Base-by-base conservation (phyloP, 1,140 invertebrate species). In the Camponotus vicinus region DNA sequence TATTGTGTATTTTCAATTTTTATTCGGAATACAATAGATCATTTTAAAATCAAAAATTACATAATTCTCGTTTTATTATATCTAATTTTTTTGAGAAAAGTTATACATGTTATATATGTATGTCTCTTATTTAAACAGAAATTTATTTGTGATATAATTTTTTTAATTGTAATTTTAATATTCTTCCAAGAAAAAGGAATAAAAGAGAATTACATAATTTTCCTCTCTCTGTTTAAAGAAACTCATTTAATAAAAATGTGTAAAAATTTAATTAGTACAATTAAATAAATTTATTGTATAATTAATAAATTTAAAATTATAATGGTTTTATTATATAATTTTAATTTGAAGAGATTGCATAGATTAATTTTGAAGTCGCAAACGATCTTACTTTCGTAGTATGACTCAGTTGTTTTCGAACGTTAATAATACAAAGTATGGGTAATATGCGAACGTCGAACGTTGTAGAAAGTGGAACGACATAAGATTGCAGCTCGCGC, bases 381-480 rank as follows among this genome's bases (percentile, higher is more conserved):
- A 42, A 18, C 7, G 13, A 27, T 61, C 27, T 15, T 45, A 32
- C 42, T 37, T 27, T 21, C 32, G 40, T 34, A 61, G 0, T 27
- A 45, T 45, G 18, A 66, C 15, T 45, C 40, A 78, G 27, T 11
- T 66, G 11, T 32, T 11, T 45, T 78, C 7, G 6, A 32, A 13
- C 40, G 34, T 78, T 66, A 34, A 49, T 78, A 64, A 77, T 11
- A 45, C 13, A 11, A 49, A 49, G 40, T 49, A 15, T 59, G n/a
- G 3, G n/a, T 57, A 40, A 15, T 40, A 59, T 45, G 13, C 1
- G 27, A 32, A 42, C 40, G 27, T 40, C 1, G 27, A 32, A 42
- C 40, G 27, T 40, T 78, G 66, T 66, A 78, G 18, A 45, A 78
- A 45, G 75, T 66, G 45, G 52, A 78, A 66, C 42, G 64, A 45